Evolutionary conservation across 2,888 invertebrate species (phyloP).

Genomic region (Idaea straminata): DNA sequence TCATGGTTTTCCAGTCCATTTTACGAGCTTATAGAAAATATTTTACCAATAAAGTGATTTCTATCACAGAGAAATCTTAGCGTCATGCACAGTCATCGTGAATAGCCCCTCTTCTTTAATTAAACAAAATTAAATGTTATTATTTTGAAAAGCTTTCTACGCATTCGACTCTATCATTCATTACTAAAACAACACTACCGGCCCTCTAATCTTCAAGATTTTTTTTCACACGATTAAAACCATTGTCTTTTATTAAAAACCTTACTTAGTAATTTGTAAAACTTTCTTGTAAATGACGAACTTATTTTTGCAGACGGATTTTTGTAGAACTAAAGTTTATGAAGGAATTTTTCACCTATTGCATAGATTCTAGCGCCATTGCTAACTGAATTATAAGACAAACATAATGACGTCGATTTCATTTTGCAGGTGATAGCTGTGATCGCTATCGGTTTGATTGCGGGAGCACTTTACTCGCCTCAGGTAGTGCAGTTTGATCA

Average conservation of each 20-base stretch:
- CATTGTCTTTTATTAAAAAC: background rate
- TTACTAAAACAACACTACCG: background rate
- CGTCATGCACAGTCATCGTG: too few species aligned
- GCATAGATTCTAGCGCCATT: too few species aligned
- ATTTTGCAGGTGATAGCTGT: constrained; percentile 79
- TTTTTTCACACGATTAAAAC: background rate
- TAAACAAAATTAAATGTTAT: background rate
- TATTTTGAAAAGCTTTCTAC: background rate
- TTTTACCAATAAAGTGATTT: too few species aligned
- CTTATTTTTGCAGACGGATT: background rate
- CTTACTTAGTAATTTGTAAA: background rate
- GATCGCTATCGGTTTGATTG: constrained; percentile 82
- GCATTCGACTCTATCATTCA: background rate
- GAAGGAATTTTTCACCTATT: background rate
- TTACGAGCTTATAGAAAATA: too few species aligned
- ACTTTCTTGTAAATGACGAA: background rate
- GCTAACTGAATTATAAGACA: background rate
- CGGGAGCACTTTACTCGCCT: constrained; percentile 81
- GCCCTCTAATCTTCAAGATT: background rate
- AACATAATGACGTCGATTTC: constrained; percentile 12
- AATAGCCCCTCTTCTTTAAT: too few species aligned
- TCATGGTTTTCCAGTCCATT: too few species aligned
- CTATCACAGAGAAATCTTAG: background rate
- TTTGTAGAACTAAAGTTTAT: background rate
- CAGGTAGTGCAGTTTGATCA: constrained; percentile 77